phyloP scores from a whole-genome alignment of 2,797 vertebrate genomes.

The Podargus strigoides region DNA sequence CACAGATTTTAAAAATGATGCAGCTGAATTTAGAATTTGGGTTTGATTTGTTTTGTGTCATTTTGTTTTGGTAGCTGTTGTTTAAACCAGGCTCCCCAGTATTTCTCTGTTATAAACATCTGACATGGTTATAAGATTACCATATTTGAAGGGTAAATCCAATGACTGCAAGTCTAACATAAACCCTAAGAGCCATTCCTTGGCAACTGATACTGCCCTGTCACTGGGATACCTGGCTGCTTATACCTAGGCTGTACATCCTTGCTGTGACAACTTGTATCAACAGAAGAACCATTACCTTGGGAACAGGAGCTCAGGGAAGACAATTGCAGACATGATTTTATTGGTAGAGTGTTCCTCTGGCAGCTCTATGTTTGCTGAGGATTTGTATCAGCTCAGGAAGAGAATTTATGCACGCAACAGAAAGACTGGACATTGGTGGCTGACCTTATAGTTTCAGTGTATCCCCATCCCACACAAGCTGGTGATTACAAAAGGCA shows the following conservation, averaged over 20 bases:
- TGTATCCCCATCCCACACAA: not conserved
- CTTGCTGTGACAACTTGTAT: not conserved
- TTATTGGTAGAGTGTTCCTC: not conserved
- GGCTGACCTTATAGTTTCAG: not conserved
- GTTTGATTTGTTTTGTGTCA: not conserved
- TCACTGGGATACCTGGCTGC: not conserved
- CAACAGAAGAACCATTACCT: not conserved
- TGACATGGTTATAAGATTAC: not conserved
- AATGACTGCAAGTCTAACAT: accelerated
- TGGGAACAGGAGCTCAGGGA: not conserved
- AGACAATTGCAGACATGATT: not conserved
- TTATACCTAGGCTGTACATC: not conserved
- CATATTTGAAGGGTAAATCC: not conserved
- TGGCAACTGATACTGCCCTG: not conserved
- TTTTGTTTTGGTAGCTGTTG: not conserved
- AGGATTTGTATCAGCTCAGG: not conserved
- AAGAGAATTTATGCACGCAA: not conserved
- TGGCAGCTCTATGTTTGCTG: not conserved
- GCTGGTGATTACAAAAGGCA: not conserved
- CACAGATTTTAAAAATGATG: not conserved
- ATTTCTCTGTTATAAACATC: not conserved
- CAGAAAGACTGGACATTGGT: not conserved
- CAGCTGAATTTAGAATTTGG: not conserved
- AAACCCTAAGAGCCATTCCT: not conserved
- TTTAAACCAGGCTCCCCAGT: not conserved